Percentiles rank a stretch among this genome's conserved stretches.
phyloP scores from a whole-genome alignment of 2,113 vertebrate genomes.

The Monopterus albus region DNA sequence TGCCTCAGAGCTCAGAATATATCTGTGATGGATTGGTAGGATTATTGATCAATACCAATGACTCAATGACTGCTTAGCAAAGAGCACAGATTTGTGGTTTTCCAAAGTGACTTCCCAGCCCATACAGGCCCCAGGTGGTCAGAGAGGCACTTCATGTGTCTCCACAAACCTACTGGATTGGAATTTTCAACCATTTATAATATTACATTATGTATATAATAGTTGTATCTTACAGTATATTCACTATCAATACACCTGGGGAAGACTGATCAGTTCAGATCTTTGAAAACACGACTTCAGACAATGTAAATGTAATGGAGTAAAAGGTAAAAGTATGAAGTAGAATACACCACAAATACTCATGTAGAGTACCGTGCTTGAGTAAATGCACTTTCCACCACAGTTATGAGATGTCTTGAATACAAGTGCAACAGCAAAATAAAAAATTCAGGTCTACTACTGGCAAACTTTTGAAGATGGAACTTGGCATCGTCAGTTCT shows the following conservation, averaged over 20 bases:
- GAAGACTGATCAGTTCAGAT: not conserved
- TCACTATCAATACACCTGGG: not conserved
- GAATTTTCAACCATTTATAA: not conserved
- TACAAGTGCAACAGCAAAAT: too few relatives aligned
- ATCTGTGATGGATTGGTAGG: slow-evolving; percentile 52
- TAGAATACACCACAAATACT: too few relatives aligned
- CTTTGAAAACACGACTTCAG: not conserved
- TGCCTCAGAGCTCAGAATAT: slow-evolving; percentile 49
- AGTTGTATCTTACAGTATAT: not conserved
- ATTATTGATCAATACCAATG: slow-evolving; percentile 62
- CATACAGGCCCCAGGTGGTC: not conserved
- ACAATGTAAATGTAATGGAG: too few relatives aligned
- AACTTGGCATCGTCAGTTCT: too few relatives aligned
- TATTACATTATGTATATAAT: not conserved
- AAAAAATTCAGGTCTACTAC: too few relatives aligned
- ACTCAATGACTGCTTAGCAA: slow-evolving; percentile 44
- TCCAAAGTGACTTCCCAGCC: slow-evolving; percentile 33
- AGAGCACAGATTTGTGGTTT: slow-evolving; percentile 38
- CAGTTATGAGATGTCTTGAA: too few relatives aligned
- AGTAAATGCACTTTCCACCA: too few relatives aligned
- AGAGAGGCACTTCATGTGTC: slow-evolving; percentile 11
- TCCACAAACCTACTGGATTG: not conserved
- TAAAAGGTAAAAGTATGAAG: too few relatives aligned
- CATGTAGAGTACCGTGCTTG: too few relatives aligned
- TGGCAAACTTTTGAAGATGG: too few relatives aligned